These are phyloP conservation scores for Xerus rutilus DNA, from an alignment of 2,797 vertebrate species.

Conservation along the genomic window DNA sequence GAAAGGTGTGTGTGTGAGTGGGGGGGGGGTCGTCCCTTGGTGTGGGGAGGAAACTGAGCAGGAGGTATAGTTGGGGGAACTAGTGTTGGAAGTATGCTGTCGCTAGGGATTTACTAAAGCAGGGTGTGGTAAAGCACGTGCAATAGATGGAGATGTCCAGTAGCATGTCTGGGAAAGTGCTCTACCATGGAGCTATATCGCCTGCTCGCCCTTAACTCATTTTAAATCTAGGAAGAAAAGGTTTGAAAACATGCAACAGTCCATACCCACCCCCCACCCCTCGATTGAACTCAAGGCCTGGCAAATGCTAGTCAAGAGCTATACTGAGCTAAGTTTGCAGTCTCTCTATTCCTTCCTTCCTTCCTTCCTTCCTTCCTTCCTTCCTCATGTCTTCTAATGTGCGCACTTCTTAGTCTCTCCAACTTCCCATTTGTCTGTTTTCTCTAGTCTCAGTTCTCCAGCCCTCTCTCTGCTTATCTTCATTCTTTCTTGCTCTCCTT, in stretches of 20 bases:
- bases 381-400: neutral
- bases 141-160: neutral
- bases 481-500: too few relatives aligned
- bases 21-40: neutral
- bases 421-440: neutral
- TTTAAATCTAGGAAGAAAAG: neutral
- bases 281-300: too few relatives aligned
- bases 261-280: too few relatives aligned
- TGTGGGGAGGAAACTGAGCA: accelerated
- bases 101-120: neutral
- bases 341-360: neutral
- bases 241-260: neutral
- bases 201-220: neutral
- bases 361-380: neutral
- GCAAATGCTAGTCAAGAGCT: neutral
- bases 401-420: neutral
- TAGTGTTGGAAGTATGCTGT: neutral
- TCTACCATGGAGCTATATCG: too few relatives aligned
- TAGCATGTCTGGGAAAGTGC: neutral
- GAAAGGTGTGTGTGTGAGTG: too few relatives aligned
- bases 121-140: neutral
- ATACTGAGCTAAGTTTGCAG: neutral
- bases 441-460: neutral
- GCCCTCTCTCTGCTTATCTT: neutral
- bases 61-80: neutral